These are phyloP conservation scores for Phenacoccus solenopsis DNA, from an alignment of 1,140 invertebrate genomes.

Conservation along the genomic window DNA sequence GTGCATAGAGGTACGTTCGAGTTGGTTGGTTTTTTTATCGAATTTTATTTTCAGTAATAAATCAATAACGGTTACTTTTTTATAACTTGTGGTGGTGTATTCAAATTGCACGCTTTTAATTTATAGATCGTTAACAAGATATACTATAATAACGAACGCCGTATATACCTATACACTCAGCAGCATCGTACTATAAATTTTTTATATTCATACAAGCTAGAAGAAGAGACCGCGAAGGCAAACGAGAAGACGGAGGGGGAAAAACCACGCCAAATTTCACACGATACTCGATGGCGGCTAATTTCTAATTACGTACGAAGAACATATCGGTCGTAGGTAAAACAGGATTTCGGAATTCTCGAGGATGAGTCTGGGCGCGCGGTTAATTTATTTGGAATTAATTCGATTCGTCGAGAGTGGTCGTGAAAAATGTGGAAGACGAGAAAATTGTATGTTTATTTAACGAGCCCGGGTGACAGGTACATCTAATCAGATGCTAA, in stretches of 20 bases:
- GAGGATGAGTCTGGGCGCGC: too few relatives aligned
- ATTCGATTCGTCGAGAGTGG: too few relatives aligned
- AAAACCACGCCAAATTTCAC: neutral
- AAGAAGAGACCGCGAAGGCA: neutral
- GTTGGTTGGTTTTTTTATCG: too few relatives aligned
- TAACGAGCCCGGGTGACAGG: neutral
- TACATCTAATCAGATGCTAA: neutral
- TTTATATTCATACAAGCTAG: neutral
- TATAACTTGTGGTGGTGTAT: neutral
- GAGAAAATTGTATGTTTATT: neutral
- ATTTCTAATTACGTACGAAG: neutral
- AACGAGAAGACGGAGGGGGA: too few relatives aligned
- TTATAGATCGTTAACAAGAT: neutral
- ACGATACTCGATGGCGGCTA: neutral
- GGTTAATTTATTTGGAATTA: neutral
- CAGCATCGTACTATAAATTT: neutral
- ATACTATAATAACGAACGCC: too few relatives aligned
- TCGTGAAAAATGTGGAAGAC: neutral
- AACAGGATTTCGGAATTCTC: too few relatives aligned
- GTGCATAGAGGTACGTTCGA: too few relatives aligned
- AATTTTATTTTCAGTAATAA: neutral
- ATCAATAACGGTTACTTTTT: neutral
- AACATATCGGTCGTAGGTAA: too few relatives aligned
- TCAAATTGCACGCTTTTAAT: neutral
- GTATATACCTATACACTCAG: too few relatives aligned